These are phyloP conservation scores for Papilio dardanus DNA, from an alignment of 1,140 invertebrate genomes.

Conservation along the genomic window DNA sequence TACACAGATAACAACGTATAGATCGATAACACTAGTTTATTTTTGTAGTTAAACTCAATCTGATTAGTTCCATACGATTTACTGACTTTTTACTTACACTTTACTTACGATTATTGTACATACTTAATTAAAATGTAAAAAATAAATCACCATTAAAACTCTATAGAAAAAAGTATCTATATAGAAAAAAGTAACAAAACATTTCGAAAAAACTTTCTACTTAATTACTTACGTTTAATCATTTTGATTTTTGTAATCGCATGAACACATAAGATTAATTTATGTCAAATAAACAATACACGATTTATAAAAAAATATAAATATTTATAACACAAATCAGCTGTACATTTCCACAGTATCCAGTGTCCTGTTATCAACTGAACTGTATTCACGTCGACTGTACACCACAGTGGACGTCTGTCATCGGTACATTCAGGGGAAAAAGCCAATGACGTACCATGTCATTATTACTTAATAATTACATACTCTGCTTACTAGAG, in stretches of 20 bases:
- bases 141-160: too few relatives aligned
- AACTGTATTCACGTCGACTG: conserved; percentile 5
- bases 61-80: background rate
- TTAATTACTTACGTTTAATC: background rate
- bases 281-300: background rate
- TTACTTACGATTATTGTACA: too few relatives aligned
- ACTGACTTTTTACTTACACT: too few relatives aligned
- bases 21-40: background rate
- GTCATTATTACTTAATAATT: background rate
- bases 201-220: background rate
- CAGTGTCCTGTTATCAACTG: conserved; percentile 21
- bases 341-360: conserved; percentile 8
- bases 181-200: background rate
- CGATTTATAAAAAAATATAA: background rate
- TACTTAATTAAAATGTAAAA: too few relatives aligned
- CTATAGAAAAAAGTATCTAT: too few relatives aligned
- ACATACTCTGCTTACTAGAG: background rate
- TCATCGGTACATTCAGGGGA: conserved; percentile 13
- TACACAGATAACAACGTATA: background rate
- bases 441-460: conserved; percentile 22
- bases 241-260: background rate
- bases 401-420: conserved; percentile 1
- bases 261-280: background rate
- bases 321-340: conserved; percentile 4
- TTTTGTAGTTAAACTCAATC: background rate